These are phyloP conservation scores for Myrmecobius fasciatus DNA, from an alignment of 2,113 vertebrate species.

Conservation along the genomic window DNA sequence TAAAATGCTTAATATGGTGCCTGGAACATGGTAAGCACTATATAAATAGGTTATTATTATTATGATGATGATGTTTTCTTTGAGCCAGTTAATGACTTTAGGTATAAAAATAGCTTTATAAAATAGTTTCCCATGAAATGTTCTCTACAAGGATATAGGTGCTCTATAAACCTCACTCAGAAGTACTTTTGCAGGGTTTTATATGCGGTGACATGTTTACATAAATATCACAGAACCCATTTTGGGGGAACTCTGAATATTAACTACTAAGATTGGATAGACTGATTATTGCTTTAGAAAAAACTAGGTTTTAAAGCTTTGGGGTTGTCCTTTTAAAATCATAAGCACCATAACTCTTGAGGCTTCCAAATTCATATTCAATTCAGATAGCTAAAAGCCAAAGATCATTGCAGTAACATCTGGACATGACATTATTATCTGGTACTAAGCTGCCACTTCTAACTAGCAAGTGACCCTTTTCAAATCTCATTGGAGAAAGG, in stretches of 20 bases:
- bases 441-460: conserved; percentile 13
- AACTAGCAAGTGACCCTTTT: neutral
- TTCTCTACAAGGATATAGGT: neutral
- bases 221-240: neutral
- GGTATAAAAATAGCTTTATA: neutral
- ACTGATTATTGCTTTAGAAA: too few species aligned
- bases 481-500: neutral
- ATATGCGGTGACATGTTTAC: neutral
- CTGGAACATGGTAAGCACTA: neutral
- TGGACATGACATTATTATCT: conserved; percentile 39
- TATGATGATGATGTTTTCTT: neutral
- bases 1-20: neutral
- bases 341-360: neutral
- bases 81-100: neutral
- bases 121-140: neutral
- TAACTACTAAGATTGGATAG: neutral
- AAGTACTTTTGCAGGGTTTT: too few species aligned
- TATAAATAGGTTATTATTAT: neutral
- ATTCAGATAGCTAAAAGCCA: conserved; percentile 21
- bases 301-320: neutral
- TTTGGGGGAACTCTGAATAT: neutral
- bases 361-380: neutral
- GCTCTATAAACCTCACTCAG: neutral
- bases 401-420: neutral
- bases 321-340: neutral